Evolutionary conservation across 2,888 invertebrate species (phyloP), one percentile per base, ranked within the genome.

Genomic region (Cataglyphis albicans): DNA sequence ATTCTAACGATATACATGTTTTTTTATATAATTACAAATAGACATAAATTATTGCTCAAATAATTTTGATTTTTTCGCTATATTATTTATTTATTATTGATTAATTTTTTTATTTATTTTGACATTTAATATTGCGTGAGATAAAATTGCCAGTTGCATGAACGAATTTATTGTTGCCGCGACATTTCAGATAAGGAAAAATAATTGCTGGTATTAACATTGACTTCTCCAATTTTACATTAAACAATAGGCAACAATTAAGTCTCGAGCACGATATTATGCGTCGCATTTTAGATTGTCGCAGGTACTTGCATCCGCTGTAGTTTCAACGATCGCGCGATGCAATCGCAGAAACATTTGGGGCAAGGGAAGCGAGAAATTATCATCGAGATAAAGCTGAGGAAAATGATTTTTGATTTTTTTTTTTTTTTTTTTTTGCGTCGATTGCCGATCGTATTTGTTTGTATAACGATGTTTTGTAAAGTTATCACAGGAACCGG

Each of bases 401-500:
- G 38, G 32, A 78, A 83, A 74, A 68, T 48, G 48, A 78, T 83
- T 48, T 18, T 74, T 59, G 21, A 83, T n/a, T n/a, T n/a, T n/a
- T n/a, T n/a, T n/a, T n/a, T 18, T 15, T 25, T 21, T 70, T 48
- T 74, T 44, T 80, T 88, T 81, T 84, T 85, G 87, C 32, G n/a
- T 15, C 44, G 29, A 52, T 75, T n/a, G 72, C 57, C 38, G 41
- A 73, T 73, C 59, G n/a, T 18, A 29, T 57, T 10, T 21, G 57
- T 48, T 70, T 57, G 18, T 70, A 82, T 25, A 29, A 35, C 52
- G 29, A 48, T 55, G 32, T 73, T 85, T n/a, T 76, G 80, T 73
- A 73, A 72, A 72, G 80, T 52, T 41, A 65, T 57, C 63, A 87
- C 65, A 29, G 38, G 52, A 6, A 25, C 9, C 38, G 38, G 52